Evolutionary conservation across 2,888 invertebrate genomes (phyloP).

Genomic region (Lissocephala sabroskyi): DNA sequence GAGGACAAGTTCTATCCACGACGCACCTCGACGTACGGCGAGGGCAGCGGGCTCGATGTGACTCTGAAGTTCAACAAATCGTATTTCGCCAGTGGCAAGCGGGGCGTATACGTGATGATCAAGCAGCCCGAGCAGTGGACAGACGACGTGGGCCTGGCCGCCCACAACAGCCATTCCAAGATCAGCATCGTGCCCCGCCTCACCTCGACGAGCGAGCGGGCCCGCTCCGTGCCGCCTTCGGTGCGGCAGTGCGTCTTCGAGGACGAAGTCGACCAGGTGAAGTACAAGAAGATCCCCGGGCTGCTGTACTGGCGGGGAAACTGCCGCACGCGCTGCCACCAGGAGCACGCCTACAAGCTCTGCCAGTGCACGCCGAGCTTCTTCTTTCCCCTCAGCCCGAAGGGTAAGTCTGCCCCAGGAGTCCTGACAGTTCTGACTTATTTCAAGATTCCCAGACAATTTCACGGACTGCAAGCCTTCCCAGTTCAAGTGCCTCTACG

Average conservation of each 20-base stretch:
- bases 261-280: conserved; percentile 44
- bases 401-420: conserved; percentile 34
- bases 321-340: conserved; percentile 67
- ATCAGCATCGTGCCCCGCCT: conserved; percentile 50
- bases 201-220: conserved; percentile 44
- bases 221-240: conserved; percentile 41
- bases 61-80: conserved; percentile 37
- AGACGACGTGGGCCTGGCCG: conserved; percentile 37
- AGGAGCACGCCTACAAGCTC: conserved; percentile 53
- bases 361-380: conserved; percentile 66
- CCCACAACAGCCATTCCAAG: conserved; percentile 40
- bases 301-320: conserved; percentile 64
- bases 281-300: conserved; percentile 62
- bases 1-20: conserved; percentile 58
- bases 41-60: conserved; percentile 60
- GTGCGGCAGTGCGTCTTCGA: conserved; percentile 59
- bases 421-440: too few species aligned
- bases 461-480: conserved; percentile 55
- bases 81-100: conserved; percentile 19
- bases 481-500: conserved; percentile 61
- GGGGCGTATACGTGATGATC: conserved; percentile 60
- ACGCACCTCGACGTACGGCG: conserved; percentile 58
- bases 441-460: conserved; percentile 39
- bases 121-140: conserved; percentile 63
- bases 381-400: conserved; percentile 53